Evolutionary conservation across 2,113 vertebrate species (phyloP), one percentile per base, ranked within the genome.

Genomic region (Oncorhynchus kisutch): DNA sequence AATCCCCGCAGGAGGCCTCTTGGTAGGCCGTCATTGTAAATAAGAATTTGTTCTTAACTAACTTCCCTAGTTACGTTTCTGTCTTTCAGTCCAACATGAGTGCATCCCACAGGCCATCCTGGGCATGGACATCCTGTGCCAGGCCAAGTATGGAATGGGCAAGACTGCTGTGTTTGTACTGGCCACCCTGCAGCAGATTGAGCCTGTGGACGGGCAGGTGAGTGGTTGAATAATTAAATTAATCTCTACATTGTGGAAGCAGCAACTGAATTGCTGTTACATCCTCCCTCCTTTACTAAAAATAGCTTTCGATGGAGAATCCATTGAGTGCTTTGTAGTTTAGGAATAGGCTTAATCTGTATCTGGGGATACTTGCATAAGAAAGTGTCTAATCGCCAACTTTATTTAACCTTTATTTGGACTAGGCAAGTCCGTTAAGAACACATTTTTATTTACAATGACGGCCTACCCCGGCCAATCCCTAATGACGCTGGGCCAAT

Each of bases 81-180:
- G 31, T 51, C n/a, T 81, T 76, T 16, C 88, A 96, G 95, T 96
- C 45, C 95, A 96, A 80, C 95, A 96, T 11, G 95, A 96, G 87
- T 96, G 95, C 78, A 96, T 96, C 78, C 95, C 95, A 51, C 95
- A 96, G 88, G 95, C 95, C 73, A 95, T 96, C 84, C 89, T 96
- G 74, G 95, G 95, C 62, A 96, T 96, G 95, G 95, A 96, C 60
- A 91, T 96, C 81, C 86, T 96, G 25, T 96, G 95, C 87, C 95
- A 96, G 87, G 95, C 95, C 72, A 96, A 96, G 84, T 96, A 95
- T 48, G 95, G 95, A 48, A 96, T 96, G 95, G 95, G 95, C 65
- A 96, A 96, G 90, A 96, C 95, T 0, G 95, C 95, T 0, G 95
- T 96, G 31, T 96, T 96, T 34, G 95, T 96, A 12, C 87, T 96